Base-by-base conservation (phyloP, 2,113 vertebrate species). In the Osmerus mordax region DNA sequence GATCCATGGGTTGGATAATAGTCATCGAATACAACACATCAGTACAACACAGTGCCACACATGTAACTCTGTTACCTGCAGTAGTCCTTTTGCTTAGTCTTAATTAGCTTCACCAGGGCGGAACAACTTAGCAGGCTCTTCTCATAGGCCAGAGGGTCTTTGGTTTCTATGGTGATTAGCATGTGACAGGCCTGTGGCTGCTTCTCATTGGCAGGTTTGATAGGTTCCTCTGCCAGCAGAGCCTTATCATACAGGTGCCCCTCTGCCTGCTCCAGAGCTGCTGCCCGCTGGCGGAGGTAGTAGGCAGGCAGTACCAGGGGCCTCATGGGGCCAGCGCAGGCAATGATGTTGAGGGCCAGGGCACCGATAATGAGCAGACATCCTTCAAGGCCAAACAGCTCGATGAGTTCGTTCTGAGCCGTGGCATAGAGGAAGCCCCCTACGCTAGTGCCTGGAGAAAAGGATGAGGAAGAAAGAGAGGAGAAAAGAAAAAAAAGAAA, bases 351-450 rank as follows among this genome's bases (percentile, higher is more conserved):
- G 66, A 96, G 86, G 70, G 93, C 92, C 61, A 95, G 79, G 0
- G 94, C 94, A 0, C 95, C 95, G 61, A 93, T 90, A 59, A 96
- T 93, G 54, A 96, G 87, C 76, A 96, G 85, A 74, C 95, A 96
- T 16, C 94, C 95, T 60, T 95, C 93, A 62, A 96, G 78, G 29
- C 94, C 93, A 1, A 94, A 95, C 1, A 94, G 78, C 18, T 92
- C 92, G 12, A 94, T 90, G 4, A 96, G 86, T 66, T 92, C 86
- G 72, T 86, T 94, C 80, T 95, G 94, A 60, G 92, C 69, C 6
- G 93, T 91, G 41, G 94, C 95, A 51, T 95, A 96, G 72, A 95
- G 87, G 65, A 96, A 96, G 60, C 94, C 92, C 63, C 94, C 95
- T 64, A 94, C 85, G 14, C 95, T 96, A 18, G 94, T 93, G 29